Evolutionary conservation across 1,140 invertebrate species (phyloP), one percentile per base, ranked within the genome.

Genomic region (Thaumatotibia leucotreta): DNA sequence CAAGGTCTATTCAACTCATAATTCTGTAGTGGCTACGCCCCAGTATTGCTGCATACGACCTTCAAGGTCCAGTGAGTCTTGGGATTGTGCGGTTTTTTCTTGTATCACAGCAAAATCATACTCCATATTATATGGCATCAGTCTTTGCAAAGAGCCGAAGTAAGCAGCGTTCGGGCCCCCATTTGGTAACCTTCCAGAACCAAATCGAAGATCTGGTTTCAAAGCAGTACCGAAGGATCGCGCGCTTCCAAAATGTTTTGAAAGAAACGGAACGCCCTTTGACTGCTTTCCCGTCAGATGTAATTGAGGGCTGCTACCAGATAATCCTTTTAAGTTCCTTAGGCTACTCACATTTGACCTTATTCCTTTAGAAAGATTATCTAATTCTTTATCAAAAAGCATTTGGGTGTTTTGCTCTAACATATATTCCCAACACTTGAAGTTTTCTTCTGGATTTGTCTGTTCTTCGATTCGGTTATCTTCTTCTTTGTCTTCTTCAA

Each of bases 401-500:
- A 97, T 86, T 77, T 97, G 96, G 0, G 96, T 97, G 76, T 98
- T 98, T 86, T 97, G 96, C 78, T 97, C 97, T 17, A 98, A 82
- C 96, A 97, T 97, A 76, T 97, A 98, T 74, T 98, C 97, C 97
- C 97, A 98, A 76, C 96, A 97, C 72, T 97, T 96, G 77, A 97
- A 97, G 80, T 97, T 96, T 79, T 98, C 97, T 73, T 97, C 96
- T 3, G 95, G 96, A 23, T 78, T 80, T 0, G 80, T 70, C 22
- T 76, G 14, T 29, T 88, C 87, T 29, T 89, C 88, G 9, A 71
- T 75, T 67, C 84, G 95, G 88, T 93, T 93, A 64, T 94, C 93
- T 52, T 93, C 93, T 75, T 93, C 93, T 72, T 92, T 91, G 35
- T 93, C 92, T 77, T 94, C 93, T 76, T 94, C 94, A 17, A 92